Percentiles rank a stretch among this genome's conserved stretches.
phyloP scores from a whole-genome alignment of 2,113 vertebrate genomes.

The Corydoras sp. region DNA sequence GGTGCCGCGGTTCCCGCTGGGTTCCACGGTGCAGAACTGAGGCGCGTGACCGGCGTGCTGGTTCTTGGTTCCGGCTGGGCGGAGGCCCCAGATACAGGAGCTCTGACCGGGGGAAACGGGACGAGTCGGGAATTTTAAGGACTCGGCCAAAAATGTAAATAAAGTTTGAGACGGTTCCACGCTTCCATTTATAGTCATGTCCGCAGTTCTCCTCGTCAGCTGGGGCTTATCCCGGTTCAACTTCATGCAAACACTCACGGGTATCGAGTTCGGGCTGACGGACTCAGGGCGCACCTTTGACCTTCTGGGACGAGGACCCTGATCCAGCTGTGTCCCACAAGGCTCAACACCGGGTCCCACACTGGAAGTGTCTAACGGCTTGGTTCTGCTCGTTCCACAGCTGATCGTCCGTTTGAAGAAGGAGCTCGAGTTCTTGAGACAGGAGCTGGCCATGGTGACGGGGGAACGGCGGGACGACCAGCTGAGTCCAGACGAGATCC shows the following conservation, averaged over 20 bases:
- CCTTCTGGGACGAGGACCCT: neutral
- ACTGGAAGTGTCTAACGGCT: neutral
- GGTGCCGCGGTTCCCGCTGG: conserved; percentile 49
- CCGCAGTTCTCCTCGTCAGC: neutral
- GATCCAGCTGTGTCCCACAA: neutral
- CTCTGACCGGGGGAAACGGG: neutral
- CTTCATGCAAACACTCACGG: conserved; percentile 17
- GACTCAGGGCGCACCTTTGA: neutral
- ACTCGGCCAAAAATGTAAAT: conserved; percentile 21
- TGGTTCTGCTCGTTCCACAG: conserved; percentile 53
- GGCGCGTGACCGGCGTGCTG: conserved; percentile 49
- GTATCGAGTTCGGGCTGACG: conserved; percentile 26
- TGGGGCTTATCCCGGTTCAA: conserved; percentile 22
- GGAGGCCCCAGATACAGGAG: neutral
- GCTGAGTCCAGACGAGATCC: conserved; percentile 74
- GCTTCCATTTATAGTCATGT: conserved; percentile 34
- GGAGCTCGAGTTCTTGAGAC: conserved; percentile 79
- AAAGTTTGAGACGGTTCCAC: conserved; percentile 11
- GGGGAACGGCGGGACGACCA: conserved; percentile 71
- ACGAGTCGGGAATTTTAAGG: conserved; percentile 1
- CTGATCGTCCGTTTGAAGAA: conserved; percentile 76
- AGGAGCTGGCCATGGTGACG: conserved; percentile 78
- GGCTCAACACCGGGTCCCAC: neutral
- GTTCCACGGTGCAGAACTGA: conserved; percentile 56
- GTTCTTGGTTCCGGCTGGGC: neutral